phyloP scores from a whole-genome alignment of 1,140 invertebrate species.

The Bombus pascuorum region DNA sequence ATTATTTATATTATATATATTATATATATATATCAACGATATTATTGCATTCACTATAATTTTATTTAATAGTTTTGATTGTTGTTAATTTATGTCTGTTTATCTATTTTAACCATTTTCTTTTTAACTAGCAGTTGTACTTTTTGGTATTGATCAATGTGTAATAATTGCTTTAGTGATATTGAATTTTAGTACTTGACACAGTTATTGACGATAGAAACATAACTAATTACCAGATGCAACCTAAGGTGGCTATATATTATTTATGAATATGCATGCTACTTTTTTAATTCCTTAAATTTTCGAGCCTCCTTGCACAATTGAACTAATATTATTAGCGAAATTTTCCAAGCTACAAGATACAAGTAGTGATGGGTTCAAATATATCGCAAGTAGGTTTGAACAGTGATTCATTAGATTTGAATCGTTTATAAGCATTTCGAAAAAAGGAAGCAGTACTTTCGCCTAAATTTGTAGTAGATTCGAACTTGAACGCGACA shows the following conservation, averaged over 20 bases:
- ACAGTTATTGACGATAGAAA: background rate
- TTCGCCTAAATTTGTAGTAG: no score
- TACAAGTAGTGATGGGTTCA: background rate
- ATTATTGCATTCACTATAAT: slow-evolving; percentile 15
- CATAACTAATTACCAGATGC: background rate
- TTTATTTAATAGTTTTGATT: slow-evolving; percentile 40
- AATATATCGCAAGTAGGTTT: no score
- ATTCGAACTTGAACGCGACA: no score
- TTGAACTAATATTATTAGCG: background rate
- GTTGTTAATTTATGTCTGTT: slow-evolving; percentile 59
- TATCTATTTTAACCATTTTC: slow-evolving; percentile 39
- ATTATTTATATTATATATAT: no score
- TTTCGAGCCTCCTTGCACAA: background rate
- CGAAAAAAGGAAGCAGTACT: no score
- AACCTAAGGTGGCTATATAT: background rate
- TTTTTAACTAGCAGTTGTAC: background rate
- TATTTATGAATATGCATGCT: background rate
- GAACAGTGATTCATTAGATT: no score
- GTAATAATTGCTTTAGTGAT: slow-evolving; percentile 33
- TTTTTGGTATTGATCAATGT: slow-evolving; percentile 33
- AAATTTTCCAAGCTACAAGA: background rate
- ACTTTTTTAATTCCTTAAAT: no score
- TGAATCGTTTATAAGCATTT: no score
- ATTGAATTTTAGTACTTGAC: background rate
- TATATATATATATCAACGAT: slow-evolving; percentile 14